phyloP scores from a whole-genome alignment of 2,113 vertebrate species.

The Polypterus senegalus region DNA sequence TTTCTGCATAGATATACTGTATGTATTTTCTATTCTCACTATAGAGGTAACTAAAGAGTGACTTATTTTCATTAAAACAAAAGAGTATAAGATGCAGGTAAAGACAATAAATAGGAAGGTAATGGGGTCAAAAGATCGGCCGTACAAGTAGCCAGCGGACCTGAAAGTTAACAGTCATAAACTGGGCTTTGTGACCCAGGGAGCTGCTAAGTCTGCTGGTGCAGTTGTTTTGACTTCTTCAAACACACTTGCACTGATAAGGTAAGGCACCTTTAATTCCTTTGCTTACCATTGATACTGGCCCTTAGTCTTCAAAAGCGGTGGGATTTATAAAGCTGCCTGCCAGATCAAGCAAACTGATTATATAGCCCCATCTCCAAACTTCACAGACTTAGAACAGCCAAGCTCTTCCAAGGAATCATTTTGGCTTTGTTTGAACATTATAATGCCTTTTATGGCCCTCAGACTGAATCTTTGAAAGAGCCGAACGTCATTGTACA shows the following conservation, averaged over 20 bases:
- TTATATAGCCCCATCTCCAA: slow-evolving; percentile 7
- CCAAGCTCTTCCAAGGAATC: slow-evolving; percentile 16
- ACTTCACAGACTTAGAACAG: not conserved
- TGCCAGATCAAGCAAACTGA: slow-evolving; percentile 33
- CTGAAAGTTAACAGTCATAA: slow-evolving; percentile 38
- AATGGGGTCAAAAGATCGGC: slow-evolving; percentile 47
- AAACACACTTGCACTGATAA: slow-evolving; percentile 46
- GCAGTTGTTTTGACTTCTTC: slow-evolving; percentile 38
- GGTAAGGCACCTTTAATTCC: slow-evolving; percentile 38
- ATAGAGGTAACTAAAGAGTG: too few species aligned
- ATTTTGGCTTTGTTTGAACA: slow-evolving; percentile 18
- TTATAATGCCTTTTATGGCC: slow-evolving; percentile 15
- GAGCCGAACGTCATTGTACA: not conserved
- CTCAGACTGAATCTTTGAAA: slow-evolving; percentile 22
- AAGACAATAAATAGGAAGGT: slow-evolving; percentile 9
- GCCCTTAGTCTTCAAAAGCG: slow-evolving; percentile 16
- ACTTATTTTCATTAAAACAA: too few species aligned
- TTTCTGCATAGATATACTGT: too few species aligned
- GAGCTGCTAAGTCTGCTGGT: slow-evolving; percentile 21
- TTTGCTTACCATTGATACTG: slow-evolving; percentile 28
- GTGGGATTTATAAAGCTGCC: slow-evolving; percentile 27
- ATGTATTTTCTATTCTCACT: too few species aligned
- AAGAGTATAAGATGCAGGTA: too few species aligned
- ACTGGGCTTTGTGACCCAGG: slow-evolving; percentile 45
- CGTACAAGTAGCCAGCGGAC: slow-evolving; percentile 38